Base-by-base conservation (phyloP, 2,888 invertebrate genomes). In the Lochmaea crataegi region DNA sequence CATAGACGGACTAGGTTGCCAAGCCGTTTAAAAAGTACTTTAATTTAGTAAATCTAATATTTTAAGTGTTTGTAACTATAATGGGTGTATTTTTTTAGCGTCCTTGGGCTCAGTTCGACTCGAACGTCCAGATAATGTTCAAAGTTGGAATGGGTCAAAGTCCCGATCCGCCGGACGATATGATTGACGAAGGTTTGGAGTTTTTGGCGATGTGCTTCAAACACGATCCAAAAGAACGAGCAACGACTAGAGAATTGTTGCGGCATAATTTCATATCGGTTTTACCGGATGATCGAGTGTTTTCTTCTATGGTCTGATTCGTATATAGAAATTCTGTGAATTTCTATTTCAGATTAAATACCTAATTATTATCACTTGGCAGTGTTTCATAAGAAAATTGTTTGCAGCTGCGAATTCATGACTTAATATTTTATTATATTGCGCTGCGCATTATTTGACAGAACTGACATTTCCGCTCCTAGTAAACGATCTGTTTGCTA, bases 51-150 rank as follows among this genome's bases (percentile, higher is more conserved):
- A n/a, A n/a, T n/a, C n/a, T n/a, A n/a, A n/a, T n/a, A n/a, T n/a
- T n/a, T n/a, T n/a, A n/a, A n/a, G n/a, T n/a, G n/a, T n/a, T n/a
- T n/a, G n/a, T n/a, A n/a, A n/a, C n/a, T n/a, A n/a, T n/a, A n/a
- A n/a, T n/a, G n/a, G n/a, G n/a, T n/a, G n/a, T n/a, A 38, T 77
- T 78, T 75, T 85, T 87, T 9, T 88, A 95, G 94, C 91, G 96
- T 58, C 97, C 97, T 0, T 98, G 97, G 96, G 92, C 93, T 65
- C 96, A 97, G 83, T 94, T 93, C 84, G 96, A 96, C 89, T 96
- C 95, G 80, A 95, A 96, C 88, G 96, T 94, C 87, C 96, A 97
- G 90, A 97, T 97, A 79, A 96, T 97, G 95, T 97, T 95, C 87
- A 93, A 95, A 90, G 97, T 97, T 82, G 97, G 97, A 48, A 96